Percentiles rank a stretch among this genome's conserved stretches.
Evolutionary conservation across 2,113 vertebrate species (phyloP).

Genomic region (Chunga burmeisteri): DNA sequence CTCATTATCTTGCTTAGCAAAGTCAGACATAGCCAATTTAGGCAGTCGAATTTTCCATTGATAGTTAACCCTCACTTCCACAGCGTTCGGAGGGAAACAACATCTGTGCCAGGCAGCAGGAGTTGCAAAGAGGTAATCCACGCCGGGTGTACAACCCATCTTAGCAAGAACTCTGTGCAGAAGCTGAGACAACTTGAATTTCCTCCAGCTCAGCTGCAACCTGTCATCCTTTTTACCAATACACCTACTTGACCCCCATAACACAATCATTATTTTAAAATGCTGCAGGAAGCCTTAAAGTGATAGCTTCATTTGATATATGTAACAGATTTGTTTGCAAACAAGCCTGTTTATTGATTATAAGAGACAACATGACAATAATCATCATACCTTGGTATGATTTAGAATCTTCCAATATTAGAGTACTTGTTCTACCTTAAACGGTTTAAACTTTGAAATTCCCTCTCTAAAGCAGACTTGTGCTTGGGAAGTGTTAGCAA

Average conservation of each 20-base stretch:
- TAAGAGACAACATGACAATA: neutral
- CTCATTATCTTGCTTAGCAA: neutral
- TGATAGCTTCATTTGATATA: neutral
- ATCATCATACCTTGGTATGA: neutral
- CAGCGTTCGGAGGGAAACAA: neutral
- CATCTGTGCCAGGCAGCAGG: neutral
- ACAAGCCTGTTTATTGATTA: neutral
- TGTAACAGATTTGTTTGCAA: neutral
- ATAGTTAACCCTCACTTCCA: neutral
- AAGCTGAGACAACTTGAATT: neutral
- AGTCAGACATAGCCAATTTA: neutral
- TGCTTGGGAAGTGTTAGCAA: neutral
- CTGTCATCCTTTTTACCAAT: neutral
- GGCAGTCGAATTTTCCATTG: neutral
- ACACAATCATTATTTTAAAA: neutral
- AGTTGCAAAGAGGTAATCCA: neutral
- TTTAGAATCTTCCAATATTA: neutral
- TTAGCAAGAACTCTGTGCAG: neutral
- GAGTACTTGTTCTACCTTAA: neutral
- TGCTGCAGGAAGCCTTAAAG: neutral
- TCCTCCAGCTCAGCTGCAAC: slow-evolving; percentile 16
- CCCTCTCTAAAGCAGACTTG: neutral
- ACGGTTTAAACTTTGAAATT: neutral
- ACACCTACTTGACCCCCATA: neutral
- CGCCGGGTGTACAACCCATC: neutral